These are phyloP conservation scores for Phengaris arion DNA, from an alignment of 2,888 invertebrate genomes.

Conservation along the genomic window DNA sequence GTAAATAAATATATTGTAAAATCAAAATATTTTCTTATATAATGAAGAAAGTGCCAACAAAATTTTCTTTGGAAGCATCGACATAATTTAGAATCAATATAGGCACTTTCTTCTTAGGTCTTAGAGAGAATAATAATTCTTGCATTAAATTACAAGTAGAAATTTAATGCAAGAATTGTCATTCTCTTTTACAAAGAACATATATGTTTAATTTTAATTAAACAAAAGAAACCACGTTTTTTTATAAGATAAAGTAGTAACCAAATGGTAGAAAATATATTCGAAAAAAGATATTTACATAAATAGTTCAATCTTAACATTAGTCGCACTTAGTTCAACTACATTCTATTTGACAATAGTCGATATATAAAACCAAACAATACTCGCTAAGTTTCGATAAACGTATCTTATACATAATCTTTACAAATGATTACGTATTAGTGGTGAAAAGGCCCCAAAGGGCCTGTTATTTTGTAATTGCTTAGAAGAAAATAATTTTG, in stretches of 20 bases:
- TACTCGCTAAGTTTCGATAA: slow-evolving; percentile 1
- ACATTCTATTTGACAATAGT: background rate
- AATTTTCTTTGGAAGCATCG: slow-evolving; percentile 3
- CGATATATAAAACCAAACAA: slow-evolving; percentile 14
- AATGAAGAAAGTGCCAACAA: background rate
- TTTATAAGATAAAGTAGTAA: background rate
- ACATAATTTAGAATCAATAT: background rate
- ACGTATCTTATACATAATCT: background rate
- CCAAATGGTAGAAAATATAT: background rate
- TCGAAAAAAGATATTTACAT: background rate
- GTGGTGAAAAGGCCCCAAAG: background rate
- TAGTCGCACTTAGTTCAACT: background rate
- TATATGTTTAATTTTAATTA: background rate
- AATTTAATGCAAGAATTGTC: background rate
- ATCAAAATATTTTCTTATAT: background rate
- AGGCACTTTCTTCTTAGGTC: background rate
- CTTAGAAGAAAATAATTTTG: slow-evolving; percentile 67
- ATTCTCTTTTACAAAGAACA: background rate
- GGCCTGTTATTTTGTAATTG: slow-evolving; percentile 39
- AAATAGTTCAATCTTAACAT: background rate
- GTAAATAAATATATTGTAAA: too few species aligned
- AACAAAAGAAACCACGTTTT: background rate
- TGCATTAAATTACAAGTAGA: background rate
- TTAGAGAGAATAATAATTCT: background rate
- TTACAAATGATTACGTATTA: slow-evolving; percentile 24